Conservation (phyloP, 2,113 vertebrate genomes). For the Bubalus kerabau region DNA sequence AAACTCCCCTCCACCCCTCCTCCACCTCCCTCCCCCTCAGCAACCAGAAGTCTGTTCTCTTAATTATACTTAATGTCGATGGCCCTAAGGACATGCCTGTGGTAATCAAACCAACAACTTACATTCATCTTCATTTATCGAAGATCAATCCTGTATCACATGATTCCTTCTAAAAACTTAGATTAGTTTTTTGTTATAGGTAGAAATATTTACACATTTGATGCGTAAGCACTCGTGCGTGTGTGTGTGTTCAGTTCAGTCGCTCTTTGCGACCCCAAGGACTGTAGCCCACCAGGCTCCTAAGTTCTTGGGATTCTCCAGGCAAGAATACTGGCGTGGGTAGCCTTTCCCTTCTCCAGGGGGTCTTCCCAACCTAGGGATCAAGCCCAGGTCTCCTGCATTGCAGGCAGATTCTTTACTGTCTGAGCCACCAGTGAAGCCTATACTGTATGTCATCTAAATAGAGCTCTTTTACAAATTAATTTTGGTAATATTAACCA, state of each 20-base stretch:
- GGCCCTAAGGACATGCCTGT: neutral
- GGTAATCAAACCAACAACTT: neutral
- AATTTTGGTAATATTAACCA: neutral
- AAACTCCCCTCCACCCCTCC: neutral
- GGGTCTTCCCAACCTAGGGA: neutral
- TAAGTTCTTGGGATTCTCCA: neutral
- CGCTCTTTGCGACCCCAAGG: neutral
- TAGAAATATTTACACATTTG: neutral
- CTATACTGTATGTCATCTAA: neutral
- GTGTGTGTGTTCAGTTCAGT: neutral
- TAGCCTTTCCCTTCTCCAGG: neutral
- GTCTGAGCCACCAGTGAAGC: neutral
- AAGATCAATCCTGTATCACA: neutral
- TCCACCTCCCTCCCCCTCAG: neutral
- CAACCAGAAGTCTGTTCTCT: neutral
- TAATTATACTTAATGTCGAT: neutral
- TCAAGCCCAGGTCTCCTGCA: neutral
- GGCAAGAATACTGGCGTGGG: neutral
- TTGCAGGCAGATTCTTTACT: neutral
- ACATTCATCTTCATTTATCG: neutral
- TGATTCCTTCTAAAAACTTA: neutral
- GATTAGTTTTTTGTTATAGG: neutral
- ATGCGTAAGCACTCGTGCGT: accelerated
- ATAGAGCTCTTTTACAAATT: neutral
- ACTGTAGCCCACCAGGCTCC: neutral